Conservation (phyloP, 2,888 invertebrate genomes). For the Pandemis heparana region DNA sequence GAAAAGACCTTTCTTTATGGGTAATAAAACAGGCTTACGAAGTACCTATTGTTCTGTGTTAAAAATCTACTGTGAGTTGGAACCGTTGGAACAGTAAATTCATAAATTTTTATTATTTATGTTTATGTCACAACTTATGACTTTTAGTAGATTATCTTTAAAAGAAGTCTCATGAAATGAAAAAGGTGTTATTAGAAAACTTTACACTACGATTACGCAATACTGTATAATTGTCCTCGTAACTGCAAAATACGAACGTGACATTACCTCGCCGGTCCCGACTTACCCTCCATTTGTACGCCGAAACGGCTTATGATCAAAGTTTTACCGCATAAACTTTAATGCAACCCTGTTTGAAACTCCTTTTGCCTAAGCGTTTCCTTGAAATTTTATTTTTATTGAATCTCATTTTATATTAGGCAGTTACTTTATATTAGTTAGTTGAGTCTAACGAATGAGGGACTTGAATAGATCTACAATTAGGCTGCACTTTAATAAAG, state of each 20-base stretch:
- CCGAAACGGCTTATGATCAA: constrained; percentile 10
- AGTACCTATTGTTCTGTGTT: background rate
- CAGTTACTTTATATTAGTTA: no score
- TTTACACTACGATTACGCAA: background rate
- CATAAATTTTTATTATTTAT: background rate
- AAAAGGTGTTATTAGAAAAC: constrained; percentile 4
- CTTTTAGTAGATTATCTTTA: background rate
- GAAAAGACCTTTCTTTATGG: constrained; percentile 1
- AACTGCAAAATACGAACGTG: constrained; percentile 1
- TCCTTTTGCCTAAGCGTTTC: background rate
- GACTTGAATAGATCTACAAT: no score
- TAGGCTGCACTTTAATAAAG: no score
- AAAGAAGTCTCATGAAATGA: background rate
- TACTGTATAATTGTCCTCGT: constrained; percentile 2
- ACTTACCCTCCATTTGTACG: background rate
- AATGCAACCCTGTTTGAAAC: background rate
- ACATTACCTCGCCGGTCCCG: background rate
- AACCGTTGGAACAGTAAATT: background rate
- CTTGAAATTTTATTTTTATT: background rate
- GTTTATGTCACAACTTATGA: background rate
- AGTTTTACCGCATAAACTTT: background rate
- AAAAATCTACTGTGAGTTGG: background rate
- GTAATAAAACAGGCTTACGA: background rate
- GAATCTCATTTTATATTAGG: background rate
- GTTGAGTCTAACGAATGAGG: no score